Conservation (phyloP, 2,113 vertebrate species). For the Physeter macrocephalus region DNA sequence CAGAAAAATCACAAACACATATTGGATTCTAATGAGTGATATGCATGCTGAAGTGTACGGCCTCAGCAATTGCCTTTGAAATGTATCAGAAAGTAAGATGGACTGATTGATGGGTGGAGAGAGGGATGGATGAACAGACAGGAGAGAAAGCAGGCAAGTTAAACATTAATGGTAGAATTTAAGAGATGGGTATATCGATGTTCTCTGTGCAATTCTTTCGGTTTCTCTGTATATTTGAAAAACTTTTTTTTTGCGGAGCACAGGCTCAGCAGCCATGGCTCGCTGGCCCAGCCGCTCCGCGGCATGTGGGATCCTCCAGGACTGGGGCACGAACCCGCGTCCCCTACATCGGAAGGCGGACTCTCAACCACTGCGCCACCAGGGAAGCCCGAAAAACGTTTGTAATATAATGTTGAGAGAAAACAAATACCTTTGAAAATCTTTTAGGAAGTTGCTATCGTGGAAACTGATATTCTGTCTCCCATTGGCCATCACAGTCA, state of each 20-base stretch:
- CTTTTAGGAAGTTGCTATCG: neutral
- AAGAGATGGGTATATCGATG: neutral
- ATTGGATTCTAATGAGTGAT: neutral
- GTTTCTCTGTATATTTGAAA: neutral
- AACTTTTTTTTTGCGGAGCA: too few species aligned
- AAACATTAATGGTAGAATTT: too few species aligned
- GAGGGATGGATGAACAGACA: accelerated
- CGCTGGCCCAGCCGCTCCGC: too few species aligned
- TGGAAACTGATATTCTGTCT: neutral
- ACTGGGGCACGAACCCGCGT: too few species aligned
- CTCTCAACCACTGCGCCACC: too few species aligned
- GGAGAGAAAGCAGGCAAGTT: neutral
- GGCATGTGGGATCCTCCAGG: too few species aligned
- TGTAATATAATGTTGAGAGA: neutral
- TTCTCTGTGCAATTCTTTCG: neutral
- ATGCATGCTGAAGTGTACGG: neutral
- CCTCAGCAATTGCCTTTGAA: neutral
- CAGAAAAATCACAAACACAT: neutral
- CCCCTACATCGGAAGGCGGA: too few species aligned
- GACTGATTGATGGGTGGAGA: neutral
- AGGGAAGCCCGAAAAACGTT: too few species aligned
- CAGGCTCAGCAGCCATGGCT: too few species aligned
- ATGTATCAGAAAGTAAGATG: neutral
- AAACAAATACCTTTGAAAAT: neutral
- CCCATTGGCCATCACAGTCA: too few species aligned